Percentiles rank a stretch among this genome's conserved stretches.
Conservation (phyloP, 2,797 vertebrate species). For the Brachyrhaphis roseni region DNA sequence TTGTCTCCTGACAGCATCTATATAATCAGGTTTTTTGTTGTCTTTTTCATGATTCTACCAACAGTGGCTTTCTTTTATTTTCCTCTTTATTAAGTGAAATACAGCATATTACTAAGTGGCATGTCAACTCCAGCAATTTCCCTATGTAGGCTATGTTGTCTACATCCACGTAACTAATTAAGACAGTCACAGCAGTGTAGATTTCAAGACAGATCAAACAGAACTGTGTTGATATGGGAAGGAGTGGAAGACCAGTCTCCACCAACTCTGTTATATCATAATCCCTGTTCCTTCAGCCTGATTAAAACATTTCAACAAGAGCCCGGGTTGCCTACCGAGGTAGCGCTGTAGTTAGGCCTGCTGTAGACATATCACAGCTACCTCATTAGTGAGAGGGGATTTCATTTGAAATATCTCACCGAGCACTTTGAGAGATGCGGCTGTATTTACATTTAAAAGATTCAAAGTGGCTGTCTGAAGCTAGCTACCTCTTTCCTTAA, state of each 20-base stretch:
- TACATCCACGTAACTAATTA: slow-evolving; percentile 77
- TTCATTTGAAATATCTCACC: slow-evolving; percentile 80
- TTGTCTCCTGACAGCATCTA: slow-evolving; percentile 65
- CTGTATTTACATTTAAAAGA: slow-evolving; percentile 87
- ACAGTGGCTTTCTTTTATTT: slow-evolving; percentile 59
- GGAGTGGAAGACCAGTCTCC: slow-evolving; percentile 72
- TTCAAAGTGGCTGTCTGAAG: slow-evolving; percentile 81
- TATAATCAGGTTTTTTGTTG: slow-evolving; percentile 45
- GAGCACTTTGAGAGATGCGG: slow-evolving; percentile 78
- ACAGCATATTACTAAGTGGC: slow-evolving; percentile 63
- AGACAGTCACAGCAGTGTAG: slow-evolving; percentile 73
- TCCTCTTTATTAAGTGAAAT: slow-evolving; percentile 71
- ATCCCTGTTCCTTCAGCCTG: slow-evolving; percentile 78
- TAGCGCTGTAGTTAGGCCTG: slow-evolving; percentile 62
- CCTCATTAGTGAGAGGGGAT: slow-evolving; percentile 83
- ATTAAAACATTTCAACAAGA: slow-evolving; percentile 80
- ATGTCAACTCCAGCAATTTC: slow-evolving; percentile 65
- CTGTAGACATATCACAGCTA: slow-evolving; percentile 78
- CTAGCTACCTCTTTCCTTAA: slow-evolving; percentile 80
- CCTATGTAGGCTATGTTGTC: slow-evolving; percentile 71
- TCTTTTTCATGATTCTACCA: slow-evolving; percentile 47
- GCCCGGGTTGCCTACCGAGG: slow-evolving; percentile 65
- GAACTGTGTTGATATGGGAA: slow-evolving; percentile 72
- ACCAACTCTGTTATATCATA: slow-evolving; percentile 78
- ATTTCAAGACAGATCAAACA: slow-evolving; percentile 76